A percentile compares a stretch with the other conserved stretches of the same genome.
These are phyloP conservation scores for Drosophila limbata DNA, from an alignment of 2,888 invertebrate species.

Conservation along the genomic window DNA sequence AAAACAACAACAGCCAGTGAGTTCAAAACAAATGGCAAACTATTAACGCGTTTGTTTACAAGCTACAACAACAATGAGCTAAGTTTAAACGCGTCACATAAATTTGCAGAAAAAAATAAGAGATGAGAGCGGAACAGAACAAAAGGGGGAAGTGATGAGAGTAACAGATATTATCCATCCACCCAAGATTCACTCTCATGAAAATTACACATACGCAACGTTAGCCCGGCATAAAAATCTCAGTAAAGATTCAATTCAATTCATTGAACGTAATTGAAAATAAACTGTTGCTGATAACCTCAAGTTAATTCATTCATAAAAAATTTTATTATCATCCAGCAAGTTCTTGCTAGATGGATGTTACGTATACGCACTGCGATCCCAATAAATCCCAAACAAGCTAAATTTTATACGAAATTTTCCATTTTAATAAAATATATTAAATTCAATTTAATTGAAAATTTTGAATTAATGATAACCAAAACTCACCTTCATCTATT, in stretches of 20 bases:
- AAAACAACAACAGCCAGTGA: slow-evolving; percentile 43
- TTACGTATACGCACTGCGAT: slow-evolving; percentile 4
- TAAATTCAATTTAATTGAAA: no score
- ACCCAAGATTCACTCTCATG: neutral
- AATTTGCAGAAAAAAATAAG: slow-evolving; percentile 56
- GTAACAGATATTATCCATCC: slow-evolving; percentile 37
- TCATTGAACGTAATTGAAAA: neutral
- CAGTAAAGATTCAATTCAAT: neutral
- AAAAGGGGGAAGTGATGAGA: slow-evolving; percentile 21
- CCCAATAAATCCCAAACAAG: neutral
- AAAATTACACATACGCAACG: slow-evolving; percentile 45
- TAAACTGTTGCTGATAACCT: neutral
- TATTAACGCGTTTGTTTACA: slow-evolving; percentile 76
- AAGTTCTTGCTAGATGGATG: neutral
- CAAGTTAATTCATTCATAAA: neutral
- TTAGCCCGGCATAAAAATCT: slow-evolving; percentile 3
- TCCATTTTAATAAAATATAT: no score
- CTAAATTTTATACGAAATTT: no score
- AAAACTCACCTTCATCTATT: neutral
- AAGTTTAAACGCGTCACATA: slow-evolving; percentile 66
- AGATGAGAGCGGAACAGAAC: slow-evolving; percentile 17
- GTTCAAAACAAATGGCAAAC: slow-evolving; percentile 71
- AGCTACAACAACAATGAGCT: slow-evolving; percentile 44
- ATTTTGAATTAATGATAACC: neutral
- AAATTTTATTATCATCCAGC: neutral